phyloP scores from a whole-genome alignment of 2,888 invertebrate genomes.

The Heterodera filipjevi region DNA sequence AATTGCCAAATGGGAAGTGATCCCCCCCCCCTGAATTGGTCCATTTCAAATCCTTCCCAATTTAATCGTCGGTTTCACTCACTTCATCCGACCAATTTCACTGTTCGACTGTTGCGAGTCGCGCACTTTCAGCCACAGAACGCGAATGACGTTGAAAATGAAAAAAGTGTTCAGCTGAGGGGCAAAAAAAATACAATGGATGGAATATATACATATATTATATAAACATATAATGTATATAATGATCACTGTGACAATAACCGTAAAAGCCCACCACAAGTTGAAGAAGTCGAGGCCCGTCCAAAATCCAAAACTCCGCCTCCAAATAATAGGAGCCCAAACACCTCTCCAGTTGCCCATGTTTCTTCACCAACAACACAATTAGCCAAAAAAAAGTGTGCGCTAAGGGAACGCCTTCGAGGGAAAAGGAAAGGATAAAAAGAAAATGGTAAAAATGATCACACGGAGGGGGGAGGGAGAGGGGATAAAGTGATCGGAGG shows the following conservation, averaged over 20 bases:
- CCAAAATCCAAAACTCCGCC: slow-evolving; percentile 77
- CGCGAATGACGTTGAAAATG: slow-evolving; percentile 69
- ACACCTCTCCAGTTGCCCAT: slow-evolving; percentile 60
- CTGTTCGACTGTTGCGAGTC: slow-evolving; percentile 66
- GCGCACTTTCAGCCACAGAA: slow-evolving; percentile 68
- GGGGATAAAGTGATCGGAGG: no score
- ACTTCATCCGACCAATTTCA: slow-evolving; percentile 69
- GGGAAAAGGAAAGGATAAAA: slow-evolving; percentile 48
- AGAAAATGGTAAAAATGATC: slow-evolving; percentile 41
- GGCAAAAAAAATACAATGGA: slow-evolving; percentile 6
- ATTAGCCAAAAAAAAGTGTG: slow-evolving; percentile 62
- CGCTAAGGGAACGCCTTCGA: slow-evolving; percentile 57
- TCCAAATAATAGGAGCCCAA: slow-evolving; percentile 64
- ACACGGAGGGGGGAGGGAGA: no score
- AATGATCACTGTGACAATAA: not conserved
- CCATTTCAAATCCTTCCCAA: not conserved
- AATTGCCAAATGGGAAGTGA: no score
- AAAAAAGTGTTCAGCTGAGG: slow-evolving; percentile 68
- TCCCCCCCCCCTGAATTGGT: no score
- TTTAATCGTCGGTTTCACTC: slow-evolving; percentile 12
- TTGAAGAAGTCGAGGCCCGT: slow-evolving; percentile 81
- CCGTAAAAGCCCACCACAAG: slow-evolving; percentile 76
- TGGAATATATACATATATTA: not conserved
- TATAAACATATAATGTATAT: not conserved
- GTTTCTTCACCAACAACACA: slow-evolving; percentile 56